Base-by-base conservation (phyloP, 2,888 invertebrate genomes). In the Limnephilus marmoratus region DNA sequence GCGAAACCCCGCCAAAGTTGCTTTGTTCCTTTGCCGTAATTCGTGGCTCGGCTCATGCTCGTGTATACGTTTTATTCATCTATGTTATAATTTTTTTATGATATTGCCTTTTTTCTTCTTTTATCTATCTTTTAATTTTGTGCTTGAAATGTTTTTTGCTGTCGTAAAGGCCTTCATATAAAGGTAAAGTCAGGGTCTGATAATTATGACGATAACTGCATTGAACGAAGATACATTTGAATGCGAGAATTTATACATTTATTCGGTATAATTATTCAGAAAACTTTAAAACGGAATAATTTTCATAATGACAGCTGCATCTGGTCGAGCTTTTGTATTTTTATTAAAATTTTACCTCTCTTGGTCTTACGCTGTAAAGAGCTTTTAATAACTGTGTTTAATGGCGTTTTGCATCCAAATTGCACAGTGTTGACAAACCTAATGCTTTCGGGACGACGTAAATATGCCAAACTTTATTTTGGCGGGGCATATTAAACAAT, bases 331-430 rank as follows among this genome's bases (percentile, higher is more conserved):
- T 68, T 53, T 68, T 68, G 53, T 68, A 18, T 68, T 68, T 68
- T 68, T 68, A 18, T 24, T 68, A 15, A 49, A 13, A 49, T 49
- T 53, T 68, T 68, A 24, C 24, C 24, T n/a, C 68, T 24, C 68
- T n/a, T n/a, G 68, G 24, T 24, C 24, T 9, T 9, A 9, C 24
- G n/a, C 68, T 68, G 9, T n/a, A 68, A 9, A 68, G n/a, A 68
- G 68, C 68, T 80, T 81, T 89, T 31, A 53, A 87, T 49, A 53
- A 31, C 87, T 29, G 18, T 68, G 45, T 31, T 87, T 49, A 87
- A 68, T 87, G 68, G 15, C 53, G 87, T 49, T 87, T 87, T 87
- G 87, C 68, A 87, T 49, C 53, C 87, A 87, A 87, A 87, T 87
- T 87, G 87, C 68, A 29, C 18, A 87, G 87, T 68, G 49, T 87